phyloP scores from a whole-genome alignment of 2,888 invertebrate species.

The Chrysopilus asiliformis region DNA sequence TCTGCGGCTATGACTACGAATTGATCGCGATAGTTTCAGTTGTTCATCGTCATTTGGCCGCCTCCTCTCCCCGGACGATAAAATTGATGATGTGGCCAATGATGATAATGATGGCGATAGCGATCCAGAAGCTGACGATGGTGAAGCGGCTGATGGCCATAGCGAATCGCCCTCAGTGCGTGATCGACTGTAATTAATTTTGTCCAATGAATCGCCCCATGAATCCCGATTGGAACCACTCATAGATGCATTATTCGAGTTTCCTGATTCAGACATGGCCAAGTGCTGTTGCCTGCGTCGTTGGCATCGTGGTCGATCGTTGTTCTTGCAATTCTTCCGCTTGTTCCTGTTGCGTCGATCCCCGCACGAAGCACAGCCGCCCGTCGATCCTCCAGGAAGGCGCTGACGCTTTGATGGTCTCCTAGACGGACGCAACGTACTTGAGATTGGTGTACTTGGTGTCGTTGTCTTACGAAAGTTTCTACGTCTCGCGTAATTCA shows the following conservation, averaged over 20 bases:
- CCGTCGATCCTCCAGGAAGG: conserved; percentile 7
- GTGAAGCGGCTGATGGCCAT: neutral
- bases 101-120: too few species aligned
- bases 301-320: conserved; percentile 29
- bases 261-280: too few species aligned
- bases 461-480: conserved; percentile 16
- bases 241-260: too few species aligned
- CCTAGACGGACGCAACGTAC: conserved; percentile 12
- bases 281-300: conserved; percentile 27
- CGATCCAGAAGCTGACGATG: too few species aligned
- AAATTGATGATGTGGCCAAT: too few species aligned
- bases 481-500: conserved; percentile 12
- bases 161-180: too few species aligned
- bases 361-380: too few species aligned
- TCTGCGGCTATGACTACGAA: conserved; percentile 26
- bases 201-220: neutral
- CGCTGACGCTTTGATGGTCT: conserved; percentile 19
- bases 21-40: conserved; percentile 24
- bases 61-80: too few species aligned
- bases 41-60: conserved; percentile 12
- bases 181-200: neutral
- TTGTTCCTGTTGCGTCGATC: conserved; percentile 18
- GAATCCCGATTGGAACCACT: neutral
- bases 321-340: conserved; percentile 27
- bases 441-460: conserved; percentile 14